These are phyloP conservation scores for Oryctes rhinoceros DNA, from an alignment of 1,140 invertebrate species.

Conservation along the genomic window DNA sequence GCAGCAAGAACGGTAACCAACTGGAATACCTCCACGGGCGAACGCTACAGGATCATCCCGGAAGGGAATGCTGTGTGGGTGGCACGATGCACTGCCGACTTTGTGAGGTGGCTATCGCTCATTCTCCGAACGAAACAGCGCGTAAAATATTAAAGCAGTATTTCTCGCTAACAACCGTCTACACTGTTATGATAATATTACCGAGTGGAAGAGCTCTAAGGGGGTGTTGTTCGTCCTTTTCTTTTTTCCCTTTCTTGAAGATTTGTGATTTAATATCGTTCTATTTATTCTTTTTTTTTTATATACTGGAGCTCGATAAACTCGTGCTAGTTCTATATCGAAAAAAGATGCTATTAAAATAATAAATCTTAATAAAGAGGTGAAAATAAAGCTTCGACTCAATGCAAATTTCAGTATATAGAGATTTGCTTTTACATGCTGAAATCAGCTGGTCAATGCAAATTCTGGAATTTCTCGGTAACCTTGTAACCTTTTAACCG, in stretches of 20 bases:
- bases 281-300: too few relatives aligned
- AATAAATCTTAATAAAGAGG: too few relatives aligned
- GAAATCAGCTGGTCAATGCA: too few relatives aligned
- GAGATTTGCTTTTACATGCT: too few relatives aligned
- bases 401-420: too few relatives aligned
- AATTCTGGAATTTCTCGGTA: too few relatives aligned
- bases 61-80: neutral
- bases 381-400: too few relatives aligned
- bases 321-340: too few relatives aligned
- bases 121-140: neutral
- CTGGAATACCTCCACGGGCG: neutral
- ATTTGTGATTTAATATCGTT: neutral
- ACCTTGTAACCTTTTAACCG: too few relatives aligned
- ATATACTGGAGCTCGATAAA: too few relatives aligned
- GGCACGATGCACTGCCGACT: neutral
- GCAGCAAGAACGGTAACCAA: neutral
- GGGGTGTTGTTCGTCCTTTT: neutral
- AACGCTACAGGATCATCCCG: too few relatives aligned
- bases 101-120: neutral
- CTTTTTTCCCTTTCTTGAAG: neutral
- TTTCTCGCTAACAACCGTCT: conserved; percentile 16
- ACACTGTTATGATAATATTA: conserved; percentile 27
- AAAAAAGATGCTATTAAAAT: too few relatives aligned
- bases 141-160: conserved; percentile 26
- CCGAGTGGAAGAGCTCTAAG: neutral